Base-by-base conservation (phyloP, 2,797 vertebrate species). In the Hephaestus fuliginosus region DNA sequence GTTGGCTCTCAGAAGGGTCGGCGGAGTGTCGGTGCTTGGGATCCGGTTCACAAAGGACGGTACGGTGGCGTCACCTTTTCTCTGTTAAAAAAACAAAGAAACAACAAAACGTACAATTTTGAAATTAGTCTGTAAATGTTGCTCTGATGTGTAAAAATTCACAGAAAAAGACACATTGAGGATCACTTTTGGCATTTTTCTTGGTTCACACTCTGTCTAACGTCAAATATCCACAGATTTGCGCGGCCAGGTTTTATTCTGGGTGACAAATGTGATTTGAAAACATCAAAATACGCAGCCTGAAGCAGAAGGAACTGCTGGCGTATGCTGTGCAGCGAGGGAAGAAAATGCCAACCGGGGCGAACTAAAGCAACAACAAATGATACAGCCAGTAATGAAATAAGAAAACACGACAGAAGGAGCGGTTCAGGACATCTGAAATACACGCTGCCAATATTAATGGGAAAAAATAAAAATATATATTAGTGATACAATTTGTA, bases 21-120 rank as follows among this genome's bases (percentile, higher is more conserved):
- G 98, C 0, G 98, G 98, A 0, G 97, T 97, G 76, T 98, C 97
- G 1, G 93, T 96, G 8, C 97, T 98, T 0, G 97, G 97, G 86
- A 99, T 99, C 2, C 96, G 97, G 83, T 99, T 99, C 86, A 99
- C 96, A 74, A 99, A 99, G 0, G 97, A 99, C 1, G 98, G 97
- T 11, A 99, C 90, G 0, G 97, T 95, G 49, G 97, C 97, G 0
- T 97, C 96, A 0, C 98, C 97, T 94, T 97, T 97, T 89, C 97
- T 97, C 98, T 99, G 86, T 81, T 18, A 25, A 43, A 79, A 8
- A 13, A 62, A 41, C n/a, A 46, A 64, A 22, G n/a, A 41, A 33
- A 33, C 30, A 33, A 33, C 30, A 33, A 33, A 33, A 33, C 30
- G 12, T 36, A 39, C 1, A 1, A 60, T 4, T 30, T 5, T 36